Base-by-base conservation (phyloP, 2,888 invertebrate species). In the Pyrrhia umbra region DNA sequence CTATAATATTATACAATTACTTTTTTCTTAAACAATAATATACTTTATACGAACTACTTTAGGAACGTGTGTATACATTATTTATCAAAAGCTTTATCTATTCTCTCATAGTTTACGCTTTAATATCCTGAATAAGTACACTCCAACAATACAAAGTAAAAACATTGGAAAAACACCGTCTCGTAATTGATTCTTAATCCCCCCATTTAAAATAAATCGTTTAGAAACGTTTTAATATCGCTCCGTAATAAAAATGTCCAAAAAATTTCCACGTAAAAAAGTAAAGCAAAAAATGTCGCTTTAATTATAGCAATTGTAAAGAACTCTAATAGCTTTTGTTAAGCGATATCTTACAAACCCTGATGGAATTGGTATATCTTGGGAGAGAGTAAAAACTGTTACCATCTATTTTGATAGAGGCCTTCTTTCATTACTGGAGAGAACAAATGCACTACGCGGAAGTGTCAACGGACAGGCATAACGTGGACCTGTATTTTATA, bases 341-440 rank as follows among this genome's bases (percentile, higher is more conserved):
- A 59, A 47, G 21, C 51, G 45, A 68, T 68, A 63, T 68, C 30
- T 66, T 50, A n/a, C 46, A 42, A 60, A 61, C 54, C 55, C 58
- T 52, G 49, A 57, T 63, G 70, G 71, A 68, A 74, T 60, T 70
- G 64, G 20, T 73, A 65, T 56, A 50, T 56, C 59, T 63, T 45
- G 59, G 47, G 59, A 60, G 59, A n/a, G n/a, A n/a, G 58, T 71
- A 74, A 79, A 77, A 74, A 80, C 65, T 71, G 63, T 79, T 52
- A 79, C 75, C 81, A 87, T 85, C 79, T 81, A 84, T 88, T 87
- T 84, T 77, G 77, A 80, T 83, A 75, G 80, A 71, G 68, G 61
- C 79, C 34, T 80, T 77, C 77, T 68, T 81, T 85, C 81, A 84
- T 88, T 87, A 85, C 78, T 79, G 68, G 60, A 62, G 64, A 61